Evolutionary conservation across 1,140 invertebrate species (phyloP).

Genomic region (Dreissena polymorpha): DNA sequence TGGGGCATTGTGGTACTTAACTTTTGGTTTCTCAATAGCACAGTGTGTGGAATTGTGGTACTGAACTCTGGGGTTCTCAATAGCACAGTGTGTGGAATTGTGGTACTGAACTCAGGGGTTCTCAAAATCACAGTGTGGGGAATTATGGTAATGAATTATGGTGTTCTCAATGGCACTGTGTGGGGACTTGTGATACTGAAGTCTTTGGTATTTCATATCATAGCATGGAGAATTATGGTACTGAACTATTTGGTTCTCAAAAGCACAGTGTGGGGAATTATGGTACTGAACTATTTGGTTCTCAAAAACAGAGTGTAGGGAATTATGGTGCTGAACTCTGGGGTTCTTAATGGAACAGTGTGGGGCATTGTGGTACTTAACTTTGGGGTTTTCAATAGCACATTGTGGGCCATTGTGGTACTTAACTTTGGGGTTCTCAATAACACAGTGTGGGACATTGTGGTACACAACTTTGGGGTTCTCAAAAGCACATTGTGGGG

Average conservation of each 20-base stretch:
- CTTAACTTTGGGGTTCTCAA: not conserved
- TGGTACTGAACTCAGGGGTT: not conserved
- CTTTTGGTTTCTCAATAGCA: not conserved
- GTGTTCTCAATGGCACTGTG: not conserved
- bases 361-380: not conserved
- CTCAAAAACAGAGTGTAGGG: constrained; percentile 25
- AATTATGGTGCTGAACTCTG: not conserved
- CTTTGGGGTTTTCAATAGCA: not conserved
- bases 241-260: not conserved
- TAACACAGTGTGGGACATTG: not conserved
- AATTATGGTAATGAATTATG: not conserved
- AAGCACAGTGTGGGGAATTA: not conserved
- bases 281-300: no score
- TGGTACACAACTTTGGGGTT: not conserved
- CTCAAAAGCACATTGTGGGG: not conserved
- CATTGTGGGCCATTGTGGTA: not conserved
- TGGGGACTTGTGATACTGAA: no score
- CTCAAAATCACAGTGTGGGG: not conserved
- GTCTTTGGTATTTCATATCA: no score
- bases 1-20: not conserved
- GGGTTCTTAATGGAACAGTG: constrained; percentile 31
- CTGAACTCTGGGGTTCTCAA: not conserved
- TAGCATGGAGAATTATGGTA: not conserved
- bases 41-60: constrained; percentile 13
- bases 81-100: not conserved